Evolutionary conservation across 2,888 invertebrate species (phyloP).

Genomic region (Ectemnius cavifrons): DNA sequence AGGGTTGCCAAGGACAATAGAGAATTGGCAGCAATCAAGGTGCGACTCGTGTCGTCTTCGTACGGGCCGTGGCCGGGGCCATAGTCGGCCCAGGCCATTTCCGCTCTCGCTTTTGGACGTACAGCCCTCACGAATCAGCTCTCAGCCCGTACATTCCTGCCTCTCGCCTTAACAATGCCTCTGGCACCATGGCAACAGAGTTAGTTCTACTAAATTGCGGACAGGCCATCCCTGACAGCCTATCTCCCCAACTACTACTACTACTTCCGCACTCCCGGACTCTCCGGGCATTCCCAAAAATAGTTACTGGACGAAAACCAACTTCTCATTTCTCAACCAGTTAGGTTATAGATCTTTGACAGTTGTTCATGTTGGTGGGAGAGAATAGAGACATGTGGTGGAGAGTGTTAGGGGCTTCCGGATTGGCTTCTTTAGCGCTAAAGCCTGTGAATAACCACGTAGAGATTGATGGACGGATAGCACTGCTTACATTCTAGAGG

Average conservation of each 20-base stretch:
- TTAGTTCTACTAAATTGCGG: constrained; percentile 23
- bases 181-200: constrained; percentile 4
- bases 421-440: neutral
- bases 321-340: too few species aligned
- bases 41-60: constrained; percentile 47
- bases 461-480: constrained; percentile 50
- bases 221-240: too few species aligned
- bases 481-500: constrained; percentile 34
- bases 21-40: constrained; percentile 68
- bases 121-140: constrained; percentile 16
- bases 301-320: too few species aligned
- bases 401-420: too few species aligned
- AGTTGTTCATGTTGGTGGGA: too few species aligned
- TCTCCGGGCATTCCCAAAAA: too few species aligned
- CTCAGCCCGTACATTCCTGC: neutral
- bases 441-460: constrained; percentile 28
- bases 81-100: neutral
- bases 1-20: constrained; percentile 72
- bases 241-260: too few species aligned
- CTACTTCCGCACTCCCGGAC: too few species aligned
- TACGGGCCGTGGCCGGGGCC: neutral
- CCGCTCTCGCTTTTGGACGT: constrained; percentile 27
- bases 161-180: constrained; percentile 36
- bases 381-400: too few species aligned
- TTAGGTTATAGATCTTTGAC: too few species aligned